Evolutionary conservation across 2,113 vertebrate genomes (phyloP).

Genomic region (Poecile atricapillus): DNA sequence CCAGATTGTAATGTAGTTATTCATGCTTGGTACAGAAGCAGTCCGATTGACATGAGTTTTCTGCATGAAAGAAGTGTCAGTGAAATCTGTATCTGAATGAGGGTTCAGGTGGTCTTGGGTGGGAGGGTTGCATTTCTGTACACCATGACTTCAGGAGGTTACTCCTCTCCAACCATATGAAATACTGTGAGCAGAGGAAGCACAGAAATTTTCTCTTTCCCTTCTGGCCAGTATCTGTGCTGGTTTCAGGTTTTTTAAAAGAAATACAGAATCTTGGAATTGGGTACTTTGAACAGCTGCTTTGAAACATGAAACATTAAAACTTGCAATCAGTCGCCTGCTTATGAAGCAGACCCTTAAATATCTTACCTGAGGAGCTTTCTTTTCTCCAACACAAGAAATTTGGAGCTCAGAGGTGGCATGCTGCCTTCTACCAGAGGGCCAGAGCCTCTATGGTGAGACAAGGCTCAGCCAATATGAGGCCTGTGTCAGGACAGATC

Average conservation of each 20-base stretch:
- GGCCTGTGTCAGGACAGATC: neutral
- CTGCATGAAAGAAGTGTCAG: neutral
- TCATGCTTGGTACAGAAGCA: neutral
- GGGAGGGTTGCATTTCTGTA: neutral
- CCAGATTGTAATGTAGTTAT: constrained; percentile 28
- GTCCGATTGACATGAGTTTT: neutral
- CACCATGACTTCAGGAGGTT: neutral
- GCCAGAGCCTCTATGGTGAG: neutral
- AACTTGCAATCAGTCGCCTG: neutral
- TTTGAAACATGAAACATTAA: neutral
- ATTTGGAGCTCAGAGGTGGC: neutral
- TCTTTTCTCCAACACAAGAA: neutral
- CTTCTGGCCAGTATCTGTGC: neutral
- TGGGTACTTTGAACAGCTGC: neutral
- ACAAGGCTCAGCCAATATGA: neutral
- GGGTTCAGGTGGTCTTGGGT: rapidly evolving
- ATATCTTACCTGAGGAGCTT: neutral
- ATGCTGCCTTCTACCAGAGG: rapidly evolving
- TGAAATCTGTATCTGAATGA: neutral
- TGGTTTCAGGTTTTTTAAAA: neutral
- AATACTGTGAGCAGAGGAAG: neutral
- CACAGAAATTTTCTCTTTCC: neutral
- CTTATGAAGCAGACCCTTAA: neutral
- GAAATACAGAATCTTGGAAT: neutral
- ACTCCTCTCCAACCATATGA: neutral